These are phyloP conservation scores for Drosophila borborema DNA, from an alignment of 2,888 invertebrate species.

Conservation along the genomic window DNA sequence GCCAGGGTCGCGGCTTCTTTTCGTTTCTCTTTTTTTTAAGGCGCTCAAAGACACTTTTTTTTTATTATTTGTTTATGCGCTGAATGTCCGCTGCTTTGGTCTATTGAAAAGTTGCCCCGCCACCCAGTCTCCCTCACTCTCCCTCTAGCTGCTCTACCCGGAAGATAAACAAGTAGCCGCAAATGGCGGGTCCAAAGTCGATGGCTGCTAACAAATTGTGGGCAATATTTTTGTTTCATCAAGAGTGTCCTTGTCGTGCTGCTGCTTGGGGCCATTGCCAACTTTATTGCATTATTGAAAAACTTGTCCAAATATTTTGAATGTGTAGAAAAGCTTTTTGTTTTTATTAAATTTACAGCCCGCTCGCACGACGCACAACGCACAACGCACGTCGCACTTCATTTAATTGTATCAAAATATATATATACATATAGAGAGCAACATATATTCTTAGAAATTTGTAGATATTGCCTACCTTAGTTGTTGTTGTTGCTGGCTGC, in stretches of 20 bases:
- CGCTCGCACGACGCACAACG: background rate
- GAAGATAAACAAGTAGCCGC: constrained; percentile 78
- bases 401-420: constrained; percentile 53
- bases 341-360: constrained; percentile 65
- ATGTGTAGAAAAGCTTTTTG: constrained; percentile 76
- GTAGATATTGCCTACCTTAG: constrained; percentile 13
- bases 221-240: constrained; percentile 80
- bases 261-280: constrained; percentile 59
- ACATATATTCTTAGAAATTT: constrained; percentile 4
- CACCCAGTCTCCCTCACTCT: constrained; percentile 3
- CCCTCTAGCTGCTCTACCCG: constrained; percentile 18
- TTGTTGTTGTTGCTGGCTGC: background rate
- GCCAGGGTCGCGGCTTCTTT: constrained; percentile 69
- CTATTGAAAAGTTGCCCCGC: constrained; percentile 67
- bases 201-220: constrained; percentile 75
- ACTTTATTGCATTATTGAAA: constrained; percentile 81
- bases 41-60: constrained; percentile 49
- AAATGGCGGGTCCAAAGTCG: constrained; percentile 63
- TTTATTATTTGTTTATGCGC: constrained; percentile 79
- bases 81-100: constrained; percentile 59
- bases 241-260: constrained; percentile 59
- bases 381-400: constrained; percentile 10
- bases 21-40: constrained; percentile 17
- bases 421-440: background rate
- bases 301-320: constrained; percentile 81